Base-by-base conservation (phyloP, 1,140 invertebrate species). In the Ericerus pela region DNA sequence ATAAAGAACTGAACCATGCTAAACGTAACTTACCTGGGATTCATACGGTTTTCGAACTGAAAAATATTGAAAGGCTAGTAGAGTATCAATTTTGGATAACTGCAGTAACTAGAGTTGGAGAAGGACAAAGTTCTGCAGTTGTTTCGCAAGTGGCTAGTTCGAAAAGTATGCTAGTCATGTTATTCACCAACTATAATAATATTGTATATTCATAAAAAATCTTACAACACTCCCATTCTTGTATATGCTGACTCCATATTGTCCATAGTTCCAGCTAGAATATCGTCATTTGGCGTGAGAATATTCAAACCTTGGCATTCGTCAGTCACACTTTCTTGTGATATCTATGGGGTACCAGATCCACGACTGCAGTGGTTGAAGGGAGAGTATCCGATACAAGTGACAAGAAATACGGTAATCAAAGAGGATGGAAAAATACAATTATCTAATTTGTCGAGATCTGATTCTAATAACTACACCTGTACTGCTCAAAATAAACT, bases 61-160 rank as follows among this genome's bases (percentile, higher is more conserved):
- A 79, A 55, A 75, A 76, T 38, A 69, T 90, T 11, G 78, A 84
- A 59, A 81, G 84, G 2, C 77, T 84, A 31, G 82, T 84, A 3
- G 79, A 81, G 58, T 89, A 90, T 66, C 79, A 86, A 65, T 85
- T 84, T 64, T 87, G 84, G 84, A 80, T 87, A 8, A 84, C 82
- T 2, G 84, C 82, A 10, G 80, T 79, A 12, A 87, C 84, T 0
- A 70, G 79, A 24, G 76, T 84, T 36, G 84, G 84, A 0, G 84
- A 86, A 65, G 83, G 84, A 0, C 79, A 80, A 62, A 82, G 79
- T 66, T 82, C 81, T 0, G 71, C 74, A 56, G 78, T 82, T 0
- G 77, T 78, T 1, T 77, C 78, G 0, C 79, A 81, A 63, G 70
- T 79, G 16, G 73, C 77, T 11, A 76, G 72, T 1, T 65, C 60